These are phyloP conservation scores for Enteromius argenteus DNA, from an alignment of 2,797 vertebrate species.

Conservation along the genomic window DNA sequence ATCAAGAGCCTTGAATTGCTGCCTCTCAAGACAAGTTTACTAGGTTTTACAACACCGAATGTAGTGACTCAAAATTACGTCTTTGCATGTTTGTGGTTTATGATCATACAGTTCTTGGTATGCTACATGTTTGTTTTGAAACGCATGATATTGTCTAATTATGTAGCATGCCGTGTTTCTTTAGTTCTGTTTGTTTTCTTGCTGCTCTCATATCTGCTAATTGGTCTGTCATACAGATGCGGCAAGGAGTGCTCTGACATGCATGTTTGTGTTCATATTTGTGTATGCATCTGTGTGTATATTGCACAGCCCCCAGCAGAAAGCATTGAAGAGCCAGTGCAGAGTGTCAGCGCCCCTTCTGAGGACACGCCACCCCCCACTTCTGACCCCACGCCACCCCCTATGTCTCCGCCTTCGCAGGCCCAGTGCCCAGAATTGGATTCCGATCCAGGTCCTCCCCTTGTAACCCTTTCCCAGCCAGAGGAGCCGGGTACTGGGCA, in stretches of 20 bases:
- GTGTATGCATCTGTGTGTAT: constrained; percentile 78
- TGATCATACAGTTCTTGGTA: constrained; percentile 63
- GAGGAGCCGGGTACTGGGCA: constrained; percentile 66
- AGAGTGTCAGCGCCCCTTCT: constrained; percentile 68
- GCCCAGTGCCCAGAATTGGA: constrained; percentile 63
- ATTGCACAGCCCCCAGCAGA: constrained; percentile 84
- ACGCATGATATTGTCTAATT: constrained; percentile 54
- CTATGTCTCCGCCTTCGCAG: constrained; percentile 62
- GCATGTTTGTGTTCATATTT: constrained; percentile 53
- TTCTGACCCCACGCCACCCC: constrained; percentile 45
- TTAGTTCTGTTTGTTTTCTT: constrained; percentile 36
- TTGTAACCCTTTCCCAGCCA: constrained; percentile 21
- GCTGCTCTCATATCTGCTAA: constrained; percentile 33
- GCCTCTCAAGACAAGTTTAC: neutral
- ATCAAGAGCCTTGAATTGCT: neutral
- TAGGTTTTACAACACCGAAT: constrained; percentile 52
- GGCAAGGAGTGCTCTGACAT: constrained; percentile 9
- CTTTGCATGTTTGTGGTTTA: constrained; percentile 66
- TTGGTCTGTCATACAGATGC: constrained; percentile 19
- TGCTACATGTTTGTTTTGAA: constrained; percentile 44
- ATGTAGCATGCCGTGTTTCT: constrained; percentile 49
- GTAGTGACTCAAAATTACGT: constrained; percentile 52
- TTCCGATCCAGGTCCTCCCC: constrained; percentile 63
- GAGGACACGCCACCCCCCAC: constrained; percentile 74
- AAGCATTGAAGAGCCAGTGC: constrained; percentile 74